A percentile compares a stretch with the other conserved stretches of the same genome.
These are phyloP conservation scores for Rhagonycha fulva DNA, from an alignment of 2,888 invertebrate species.

Conservation along the genomic window DNA sequence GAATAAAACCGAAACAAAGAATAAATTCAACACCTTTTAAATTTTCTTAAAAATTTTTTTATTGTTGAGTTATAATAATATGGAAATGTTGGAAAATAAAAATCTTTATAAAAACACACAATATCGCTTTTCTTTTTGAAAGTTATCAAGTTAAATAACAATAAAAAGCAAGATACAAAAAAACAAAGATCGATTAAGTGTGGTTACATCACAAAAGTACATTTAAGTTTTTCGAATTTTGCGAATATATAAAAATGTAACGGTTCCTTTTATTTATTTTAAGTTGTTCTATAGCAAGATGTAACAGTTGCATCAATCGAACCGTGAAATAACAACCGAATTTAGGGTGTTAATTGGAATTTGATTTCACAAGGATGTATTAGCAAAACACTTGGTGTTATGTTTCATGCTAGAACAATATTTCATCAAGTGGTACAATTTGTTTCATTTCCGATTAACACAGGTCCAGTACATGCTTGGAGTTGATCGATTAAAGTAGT, in stretches of 20 bases:
- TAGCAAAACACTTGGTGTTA: neutral
- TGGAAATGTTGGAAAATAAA: neutral
- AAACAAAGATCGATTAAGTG: neutral
- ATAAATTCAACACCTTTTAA: neutral
- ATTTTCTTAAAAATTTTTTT: neutral
- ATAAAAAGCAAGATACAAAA: neutral
- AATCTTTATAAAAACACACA: neutral
- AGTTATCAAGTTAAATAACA: neutral
- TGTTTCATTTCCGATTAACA: neutral
- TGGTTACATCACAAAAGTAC: neutral
- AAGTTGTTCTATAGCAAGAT: neutral
- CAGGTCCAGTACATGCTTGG: neutral
- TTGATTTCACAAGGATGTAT: neutral
- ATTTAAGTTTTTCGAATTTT: neutral
- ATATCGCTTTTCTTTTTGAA: neutral
- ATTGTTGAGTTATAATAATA: too few species aligned
- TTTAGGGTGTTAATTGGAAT: neutral
- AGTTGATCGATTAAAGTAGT: neutral
- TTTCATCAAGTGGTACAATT: neutral
- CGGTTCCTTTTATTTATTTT: neutral
- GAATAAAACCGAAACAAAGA: neutral
- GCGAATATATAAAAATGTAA: neutral
- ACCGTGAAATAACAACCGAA: neutral
- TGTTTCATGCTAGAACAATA: neutral
- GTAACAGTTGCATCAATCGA: neutral